Conservation (phyloP, 1,140 invertebrate genomes). For the Chelonus insularis region DNA sequence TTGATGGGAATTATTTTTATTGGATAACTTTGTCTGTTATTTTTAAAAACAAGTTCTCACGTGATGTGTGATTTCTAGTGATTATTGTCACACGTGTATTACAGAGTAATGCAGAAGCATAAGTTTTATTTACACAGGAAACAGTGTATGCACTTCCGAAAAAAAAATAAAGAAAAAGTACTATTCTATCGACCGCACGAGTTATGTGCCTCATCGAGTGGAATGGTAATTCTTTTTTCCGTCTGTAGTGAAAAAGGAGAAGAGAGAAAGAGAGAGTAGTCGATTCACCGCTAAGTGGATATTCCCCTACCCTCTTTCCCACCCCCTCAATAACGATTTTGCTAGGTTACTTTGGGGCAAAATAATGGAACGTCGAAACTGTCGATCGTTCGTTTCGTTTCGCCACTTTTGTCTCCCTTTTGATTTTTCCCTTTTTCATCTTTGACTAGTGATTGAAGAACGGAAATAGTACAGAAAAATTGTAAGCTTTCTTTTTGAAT, state of each 20-base stretch:
- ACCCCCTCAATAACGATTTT: slow-evolving; percentile 24
- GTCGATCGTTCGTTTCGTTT: slow-evolving; percentile 27
- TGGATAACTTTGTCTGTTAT: too few relatives aligned
- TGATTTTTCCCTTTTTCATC: neutral
- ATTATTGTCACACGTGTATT: too few relatives aligned
- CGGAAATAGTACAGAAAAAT: too few relatives aligned
- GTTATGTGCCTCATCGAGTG: slow-evolving; percentile 22
- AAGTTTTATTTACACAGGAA: too few relatives aligned
- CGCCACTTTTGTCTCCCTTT: slow-evolving; percentile 20
- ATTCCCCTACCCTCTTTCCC: slow-evolving; percentile 12
- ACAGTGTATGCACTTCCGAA: neutral
- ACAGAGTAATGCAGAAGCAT: too few relatives aligned
- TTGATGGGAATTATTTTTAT: too few relatives aligned
- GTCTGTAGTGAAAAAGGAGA: neutral
- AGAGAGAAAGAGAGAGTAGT: slow-evolving; percentile 19
- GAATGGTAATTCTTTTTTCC: slow-evolving; percentile 23
- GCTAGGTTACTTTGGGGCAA: slow-evolving; percentile 25
- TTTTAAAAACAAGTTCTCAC: too few relatives aligned
- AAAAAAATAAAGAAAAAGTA: neutral
- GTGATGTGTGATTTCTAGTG: too few relatives aligned
- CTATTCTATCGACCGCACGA: slow-evolving; percentile 11
- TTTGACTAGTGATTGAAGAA: neutral
- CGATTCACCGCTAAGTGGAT: slow-evolving; percentile 29
- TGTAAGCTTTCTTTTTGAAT: too few relatives aligned
- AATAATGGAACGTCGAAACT: slow-evolving; percentile 30